phyloP scores from a whole-genome alignment of 2,113 vertebrate species.

The Stomatorhinus ivindoensis region DNA sequence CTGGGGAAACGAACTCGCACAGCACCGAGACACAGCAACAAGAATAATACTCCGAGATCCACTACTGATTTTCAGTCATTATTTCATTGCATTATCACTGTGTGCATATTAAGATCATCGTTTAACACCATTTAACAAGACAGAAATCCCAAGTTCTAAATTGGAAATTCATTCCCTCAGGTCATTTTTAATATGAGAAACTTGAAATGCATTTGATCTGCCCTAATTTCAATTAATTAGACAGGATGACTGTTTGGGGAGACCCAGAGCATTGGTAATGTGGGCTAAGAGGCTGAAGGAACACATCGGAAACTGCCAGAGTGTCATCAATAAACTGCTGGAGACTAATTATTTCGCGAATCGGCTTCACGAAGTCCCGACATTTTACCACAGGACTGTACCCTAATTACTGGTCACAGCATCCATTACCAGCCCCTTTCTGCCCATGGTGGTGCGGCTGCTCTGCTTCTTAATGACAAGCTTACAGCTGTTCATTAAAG shows the following conservation, averaged over 20 bases:
- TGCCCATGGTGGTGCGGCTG: slow-evolving; percentile 46
- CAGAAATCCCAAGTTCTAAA: slow-evolving; percentile 72
- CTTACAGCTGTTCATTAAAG: slow-evolving; percentile 50
- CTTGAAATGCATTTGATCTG: slow-evolving; percentile 73
- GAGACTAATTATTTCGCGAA: slow-evolving; percentile 68
- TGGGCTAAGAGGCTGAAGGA: slow-evolving; percentile 58
- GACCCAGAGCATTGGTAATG: slow-evolving; percentile 60
- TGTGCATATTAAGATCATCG: slow-evolving; percentile 54
- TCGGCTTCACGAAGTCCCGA: slow-evolving; percentile 65
- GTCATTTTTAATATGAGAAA: slow-evolving; percentile 68
- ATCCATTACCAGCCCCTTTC: slow-evolving; percentile 60
- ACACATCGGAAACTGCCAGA: slow-evolving; percentile 62
- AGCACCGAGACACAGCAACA: slow-evolving; percentile 50
- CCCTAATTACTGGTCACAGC: slow-evolving; percentile 69
- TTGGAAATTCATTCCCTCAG: slow-evolving; percentile 71
- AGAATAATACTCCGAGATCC: slow-evolving; percentile 58
- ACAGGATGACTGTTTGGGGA: slow-evolving; percentile 65
- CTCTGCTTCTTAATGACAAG: slow-evolving; percentile 54
- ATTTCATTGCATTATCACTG: slow-evolving; percentile 53
- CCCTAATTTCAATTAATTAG: slow-evolving; percentile 78
- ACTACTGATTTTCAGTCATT: slow-evolving; percentile 42
- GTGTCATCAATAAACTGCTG: slow-evolving; percentile 71
- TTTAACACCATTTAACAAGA: slow-evolving; percentile 61
- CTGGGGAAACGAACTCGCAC: slow-evolving; percentile 40
- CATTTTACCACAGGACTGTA: slow-evolving; percentile 63